These are phyloP conservation scores for Hirtodrosophila duncani DNA, from an alignment of 2,888 invertebrate species.

Conservation along the genomic window DNA sequence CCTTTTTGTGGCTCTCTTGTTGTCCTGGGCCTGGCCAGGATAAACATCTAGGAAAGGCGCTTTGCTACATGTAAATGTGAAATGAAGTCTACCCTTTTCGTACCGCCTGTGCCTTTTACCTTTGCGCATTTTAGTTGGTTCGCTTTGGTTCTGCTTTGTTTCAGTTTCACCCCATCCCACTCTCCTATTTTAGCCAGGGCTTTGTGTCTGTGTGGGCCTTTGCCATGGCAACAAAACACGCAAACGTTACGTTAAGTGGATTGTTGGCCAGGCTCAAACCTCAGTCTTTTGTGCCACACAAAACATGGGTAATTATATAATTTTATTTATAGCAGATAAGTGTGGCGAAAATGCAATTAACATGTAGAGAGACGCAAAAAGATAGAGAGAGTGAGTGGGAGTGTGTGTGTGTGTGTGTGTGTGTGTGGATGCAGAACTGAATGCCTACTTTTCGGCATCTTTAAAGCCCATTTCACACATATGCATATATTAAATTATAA, in stretches of 20 bases:
- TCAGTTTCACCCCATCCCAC: conserved; percentile 5
- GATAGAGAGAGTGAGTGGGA: conserved; percentile 4
- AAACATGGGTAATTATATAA: conserved; percentile 72
- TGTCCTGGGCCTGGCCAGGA: conserved; percentile 40
- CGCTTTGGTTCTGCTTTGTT: conserved; percentile 30
- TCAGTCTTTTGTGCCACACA: conserved; percentile 34
- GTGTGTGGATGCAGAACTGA: not conserved
- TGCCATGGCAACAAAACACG: conserved; percentile 69
- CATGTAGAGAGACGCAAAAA: conserved; percentile 23
- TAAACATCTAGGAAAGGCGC: conserved; percentile 65
- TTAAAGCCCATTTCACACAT: conserved; percentile 9
- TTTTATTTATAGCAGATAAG: conserved; percentile 73
- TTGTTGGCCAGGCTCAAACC: conserved; percentile 29
- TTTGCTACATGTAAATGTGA: conserved; percentile 56
- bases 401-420: too few species aligned
- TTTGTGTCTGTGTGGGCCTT: conserved; percentile 65
- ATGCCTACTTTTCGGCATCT: not conserved
- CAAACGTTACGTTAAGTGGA: conserved; percentile 63
- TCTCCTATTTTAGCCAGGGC: conserved; percentile 18
- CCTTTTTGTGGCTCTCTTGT: conserved; percentile 2
- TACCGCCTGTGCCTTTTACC: conserved; percentile 21
- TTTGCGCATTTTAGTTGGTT: conserved; percentile 57
- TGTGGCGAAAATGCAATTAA: conserved; percentile 71
- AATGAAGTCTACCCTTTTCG: conserved; percentile 24
- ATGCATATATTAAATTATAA: conserved; percentile 46